Evolutionary conservation across 2,113 vertebrate genomes (phyloP), one percentile per base, ranked within the genome.

Genomic region (Lampris megalopsis): DNA sequence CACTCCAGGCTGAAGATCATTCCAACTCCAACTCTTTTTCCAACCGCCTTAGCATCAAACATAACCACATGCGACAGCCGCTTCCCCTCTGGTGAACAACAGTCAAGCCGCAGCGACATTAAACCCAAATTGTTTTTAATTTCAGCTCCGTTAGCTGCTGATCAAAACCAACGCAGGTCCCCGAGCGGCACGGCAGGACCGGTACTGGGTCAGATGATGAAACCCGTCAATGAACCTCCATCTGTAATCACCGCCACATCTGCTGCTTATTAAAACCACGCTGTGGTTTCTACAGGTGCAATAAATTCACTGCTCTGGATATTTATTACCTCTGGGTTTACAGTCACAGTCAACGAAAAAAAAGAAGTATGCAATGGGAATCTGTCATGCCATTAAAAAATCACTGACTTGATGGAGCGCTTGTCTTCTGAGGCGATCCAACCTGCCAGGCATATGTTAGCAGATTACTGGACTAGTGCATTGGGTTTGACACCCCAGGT

Each of bases 251-350:
- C 49, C 78, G 77, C 56, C 5, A 79, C 93, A 94, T 94, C 92
- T 95, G 94, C 53, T 89, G 77, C 85, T 89, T 87, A 89, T 94
- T 94, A 95, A 64, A 69, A 60, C 52, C 50, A 71, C 78, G 85
- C 49, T 73, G 82, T 71, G 83, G 87, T 86, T 85, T 90, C 85
- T 91, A 92, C 94, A 94, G 93, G 94, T 94, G 93, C 92, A 88
- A 89, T 94, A 94, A 93, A 94, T 94, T 93, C 92, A 88, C 68
- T 81, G 81, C 88, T 88, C 80, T 9, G 83, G 80, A 87, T 92
- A 93, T 95, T 93, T 94, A 94, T 91, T 92, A 86, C 90, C 83
- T 86, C 88, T 73, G 61, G 84, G 81, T 91, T 91, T 91, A 87
- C 86, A 93, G 86, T 90, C 70, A 24, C 24, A 3, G 75, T 73